Conservation (phyloP, 2,113 vertebrate species). For the Phyllostomus discolor region DNA sequence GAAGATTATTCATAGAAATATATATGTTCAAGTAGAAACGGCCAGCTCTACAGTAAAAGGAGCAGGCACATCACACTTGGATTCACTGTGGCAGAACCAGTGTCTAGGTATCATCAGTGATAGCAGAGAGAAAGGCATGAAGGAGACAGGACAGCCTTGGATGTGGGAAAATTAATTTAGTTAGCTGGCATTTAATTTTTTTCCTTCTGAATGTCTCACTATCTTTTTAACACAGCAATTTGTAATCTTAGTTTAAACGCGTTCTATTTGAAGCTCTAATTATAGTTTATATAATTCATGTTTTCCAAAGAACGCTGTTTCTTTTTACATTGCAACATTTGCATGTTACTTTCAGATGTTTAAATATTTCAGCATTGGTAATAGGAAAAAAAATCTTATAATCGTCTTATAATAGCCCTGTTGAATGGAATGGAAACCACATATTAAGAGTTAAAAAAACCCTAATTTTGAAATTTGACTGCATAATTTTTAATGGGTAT, state of each 20-base stretch:
- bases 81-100: background rate
- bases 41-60: background rate
- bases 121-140: background rate
- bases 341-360: conserved; percentile 62
- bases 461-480: conserved; percentile 51
- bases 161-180: conserved; percentile 48
- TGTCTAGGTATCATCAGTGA: background rate
- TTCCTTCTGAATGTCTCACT: background rate
- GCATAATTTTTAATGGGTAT: conserved; percentile 42
- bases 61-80: background rate
- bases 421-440: conserved; percentile 57
- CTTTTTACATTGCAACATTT: conserved; percentile 55
- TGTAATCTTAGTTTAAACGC: conserved; percentile 68
- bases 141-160: background rate
- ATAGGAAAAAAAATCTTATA: conserved; percentile 37
- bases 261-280: conserved; percentile 64
- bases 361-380: conserved; percentile 64
- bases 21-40: background rate
- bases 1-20: background rate
- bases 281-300: conserved; percentile 71
- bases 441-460: conserved; percentile 50
- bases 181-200: conserved; percentile 36
- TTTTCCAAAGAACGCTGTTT: conserved; percentile 55
- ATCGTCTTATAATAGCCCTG: conserved; percentile 55
- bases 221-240: conserved; percentile 61